Base-by-base conservation (phyloP, 2,113 vertebrate species). In the Limnothrissa miodon region DNA sequence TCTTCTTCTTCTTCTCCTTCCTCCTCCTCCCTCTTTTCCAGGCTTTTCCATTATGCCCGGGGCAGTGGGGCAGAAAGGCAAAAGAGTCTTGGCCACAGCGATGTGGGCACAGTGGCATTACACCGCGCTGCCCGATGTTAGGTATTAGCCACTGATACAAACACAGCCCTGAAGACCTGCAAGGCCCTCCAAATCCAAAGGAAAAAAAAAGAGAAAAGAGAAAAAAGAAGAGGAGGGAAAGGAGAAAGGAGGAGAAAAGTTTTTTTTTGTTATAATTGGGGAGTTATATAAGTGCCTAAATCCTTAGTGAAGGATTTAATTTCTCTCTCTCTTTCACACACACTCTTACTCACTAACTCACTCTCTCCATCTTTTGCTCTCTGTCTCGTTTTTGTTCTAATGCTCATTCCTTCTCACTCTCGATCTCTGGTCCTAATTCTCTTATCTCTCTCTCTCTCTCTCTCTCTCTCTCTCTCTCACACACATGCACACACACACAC, bases 271-370 rank as follows among this genome's bases (percentile, higher is more conserved):
- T 91, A 92, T 94, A 95, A 95, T 94, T 95, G 94, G 93, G 89
- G 91, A 93, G 92, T 94, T 94, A 93, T 92, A 93, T 93, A 93
- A 94, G 92, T 93, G 91, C 91, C 90, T 92, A 94, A 95, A 95
- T 94, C 93, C 93, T 92, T 85, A 91, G 90, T 86, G 79, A 84
- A 90, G 90, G 93, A 90, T 92, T 93, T 93, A 87, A 92, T 84
- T 86, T 87, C 83, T 86, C 83, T 83, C 83, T 74, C 66, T 70
- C 62, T 66, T 8, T 33, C 29, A 33, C 62, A 33, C 62, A 11
- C 9, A 1, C 11, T 46, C 83, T 39, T 39, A 44, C 56, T 44
- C 51, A 62, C 90, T 91, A 88, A 87, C 66, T 83, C 87, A 17
- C 48, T 53, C 48, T 4, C 59, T 66, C 10, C 10, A n/a, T 66